Percentiles rank a stretch among this genome's conserved stretches.
phyloP scores from a whole-genome alignment of 2,888 invertebrate species.

The Drosophila hawaiiensis region DNA sequence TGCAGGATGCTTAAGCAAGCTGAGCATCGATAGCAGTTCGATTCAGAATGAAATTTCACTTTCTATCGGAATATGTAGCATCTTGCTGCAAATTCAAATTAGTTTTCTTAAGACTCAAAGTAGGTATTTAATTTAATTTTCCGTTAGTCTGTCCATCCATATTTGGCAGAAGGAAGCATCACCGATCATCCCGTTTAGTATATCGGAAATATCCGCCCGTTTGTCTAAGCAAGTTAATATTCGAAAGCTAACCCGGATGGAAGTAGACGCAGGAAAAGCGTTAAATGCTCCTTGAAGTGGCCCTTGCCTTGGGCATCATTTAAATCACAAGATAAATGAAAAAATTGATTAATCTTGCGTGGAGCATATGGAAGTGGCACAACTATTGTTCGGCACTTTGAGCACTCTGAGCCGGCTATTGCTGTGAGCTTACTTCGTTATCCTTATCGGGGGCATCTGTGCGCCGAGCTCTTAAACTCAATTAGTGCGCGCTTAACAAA shows the following conservation, averaged over 20 bases:
- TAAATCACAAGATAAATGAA: not conserved
- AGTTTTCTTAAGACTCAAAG: not conserved
- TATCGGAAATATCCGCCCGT: not conserved
- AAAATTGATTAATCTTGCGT: not conserved
- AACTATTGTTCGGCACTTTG: constrained; percentile 19
- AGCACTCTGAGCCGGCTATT: not conserved
- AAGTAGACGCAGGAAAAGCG: not conserved
- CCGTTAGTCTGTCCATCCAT: not conserved
- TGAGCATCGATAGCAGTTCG: too few relatives aligned
- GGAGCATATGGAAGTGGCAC: not conserved
- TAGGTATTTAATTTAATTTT: not conserved
- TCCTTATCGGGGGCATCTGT: constrained; percentile 59
- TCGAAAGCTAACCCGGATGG: not conserved
- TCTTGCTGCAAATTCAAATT: not conserved
- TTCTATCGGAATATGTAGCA: too few relatives aligned
- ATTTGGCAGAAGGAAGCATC: not conserved
- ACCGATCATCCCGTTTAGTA: not conserved
- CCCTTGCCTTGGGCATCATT: not conserved
- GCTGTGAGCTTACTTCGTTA: constrained; percentile 32
- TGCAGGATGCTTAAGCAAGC: too few relatives aligned
- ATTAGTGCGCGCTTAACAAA: constrained; percentile 75
- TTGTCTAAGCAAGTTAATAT: not conserved
- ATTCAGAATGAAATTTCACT: too few relatives aligned
- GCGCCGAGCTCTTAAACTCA: constrained; percentile 64
- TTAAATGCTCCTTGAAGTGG: not conserved